Percentiles rank a stretch among this genome's conserved stretches.
These are phyloP conservation scores for Thysanoteuthis rhombus DNA, from an alignment of 2,888 invertebrate species.

Conservation along the genomic window DNA sequence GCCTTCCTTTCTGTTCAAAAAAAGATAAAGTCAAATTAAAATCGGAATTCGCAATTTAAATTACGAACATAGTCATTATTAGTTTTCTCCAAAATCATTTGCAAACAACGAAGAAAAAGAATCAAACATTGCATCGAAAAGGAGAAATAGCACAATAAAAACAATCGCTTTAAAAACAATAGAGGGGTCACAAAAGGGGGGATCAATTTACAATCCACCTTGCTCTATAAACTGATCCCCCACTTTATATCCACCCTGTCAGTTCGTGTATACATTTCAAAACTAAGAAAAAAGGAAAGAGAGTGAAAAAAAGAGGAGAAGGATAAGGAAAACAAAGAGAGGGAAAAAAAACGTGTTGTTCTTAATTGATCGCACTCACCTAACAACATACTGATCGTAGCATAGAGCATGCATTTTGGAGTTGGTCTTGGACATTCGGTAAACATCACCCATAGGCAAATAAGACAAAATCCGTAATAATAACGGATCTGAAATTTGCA, in stretches of 20 bases:
- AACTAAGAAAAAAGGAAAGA: not conserved
- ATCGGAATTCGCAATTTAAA: not conserved
- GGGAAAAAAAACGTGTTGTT: not conserved
- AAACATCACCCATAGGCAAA: conserved; percentile 14
- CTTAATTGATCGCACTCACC: not conserved
- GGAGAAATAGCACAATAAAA: not conserved
- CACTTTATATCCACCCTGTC: not conserved
- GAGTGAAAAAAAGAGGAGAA: not conserved
- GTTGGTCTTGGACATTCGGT: conserved; percentile 25
- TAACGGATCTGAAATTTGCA: not conserved
- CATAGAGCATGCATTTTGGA: conserved; percentile 14
- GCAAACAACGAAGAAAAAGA: not conserved
- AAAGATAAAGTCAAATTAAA: not conserved
- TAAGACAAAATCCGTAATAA: not conserved
- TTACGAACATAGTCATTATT: not conserved
- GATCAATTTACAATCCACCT: not conserved
- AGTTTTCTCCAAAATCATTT: no score
- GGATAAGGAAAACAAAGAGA: not conserved
- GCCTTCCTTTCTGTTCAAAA: no score
- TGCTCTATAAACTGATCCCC: not conserved
- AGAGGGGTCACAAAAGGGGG: not conserved
- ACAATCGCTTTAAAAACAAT: not conserved
- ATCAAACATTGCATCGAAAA: not conserved
- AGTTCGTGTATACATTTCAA: not conserved
- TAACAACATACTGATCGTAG: conserved; percentile 24